Base-by-base conservation (phyloP, 2,888 invertebrate species). In the Heliconius hortense region DNA sequence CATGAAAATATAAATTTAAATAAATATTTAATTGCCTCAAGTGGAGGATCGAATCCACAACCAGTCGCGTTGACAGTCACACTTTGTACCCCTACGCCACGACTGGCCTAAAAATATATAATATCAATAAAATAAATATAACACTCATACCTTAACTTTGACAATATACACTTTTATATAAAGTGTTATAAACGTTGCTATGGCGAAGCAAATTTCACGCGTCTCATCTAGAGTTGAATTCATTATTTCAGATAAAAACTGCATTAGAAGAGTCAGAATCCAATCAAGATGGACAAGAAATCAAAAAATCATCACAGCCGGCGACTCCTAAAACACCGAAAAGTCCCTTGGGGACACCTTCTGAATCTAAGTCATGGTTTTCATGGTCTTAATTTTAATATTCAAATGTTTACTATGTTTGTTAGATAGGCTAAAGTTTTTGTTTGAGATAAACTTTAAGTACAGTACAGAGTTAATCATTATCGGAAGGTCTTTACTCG, bases 301-400 rank as follows among this genome's bases (percentile, higher is more conserved):
- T 88, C 21, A 87, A 87, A 39, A 69, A 59, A 21, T 84, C 90
- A 31, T 86, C 90, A n/a, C 88, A 86, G 69, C 89, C 90, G 5
- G 39, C 74, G 79, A 88, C 88, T 26, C 90, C 92, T 0, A 90
- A 88, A 79, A 83, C 90, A 56, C 86, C 88, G 67, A 82, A 86
- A 79, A 83, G 86, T 72, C 83, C 87, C 28, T 78, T 59, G 81
- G 83, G 59, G 78, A 86, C 79, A 88, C 93, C 62, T 1, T 88
- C 93, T 7, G 94, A 94, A 81, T 85, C 88, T 48, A 91, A 91
- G 80, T 94, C 95, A 0, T 95, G 95, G 95, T 95, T 95, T 82
- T 92, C 89, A 8, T 95, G 95, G 95, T 94, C 95, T 77, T 95
- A 90, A 89, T 73, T 62, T 70, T 68, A 39, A 43, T 39, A 26